These are phyloP conservation scores for Chelon auratus DNA, from an alignment of 2,797 vertebrate species.

Conservation along the genomic window DNA sequence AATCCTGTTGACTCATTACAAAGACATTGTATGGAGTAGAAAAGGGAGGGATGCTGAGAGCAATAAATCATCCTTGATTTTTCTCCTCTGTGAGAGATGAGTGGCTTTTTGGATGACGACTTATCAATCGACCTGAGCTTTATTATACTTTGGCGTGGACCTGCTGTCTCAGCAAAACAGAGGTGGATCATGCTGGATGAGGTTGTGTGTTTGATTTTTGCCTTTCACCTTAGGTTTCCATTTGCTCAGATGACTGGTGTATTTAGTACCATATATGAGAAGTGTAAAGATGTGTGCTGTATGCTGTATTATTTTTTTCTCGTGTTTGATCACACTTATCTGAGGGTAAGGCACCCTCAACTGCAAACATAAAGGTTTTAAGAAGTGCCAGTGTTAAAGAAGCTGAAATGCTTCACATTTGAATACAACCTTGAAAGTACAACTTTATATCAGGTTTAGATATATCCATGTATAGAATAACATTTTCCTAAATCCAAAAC, in stretches of 20 bases:
- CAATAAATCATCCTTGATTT: slow-evolving; percentile 38
- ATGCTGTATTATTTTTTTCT: neutral
- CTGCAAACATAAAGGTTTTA: neutral
- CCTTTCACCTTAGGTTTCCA: slow-evolving; percentile 3
- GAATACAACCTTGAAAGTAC: no score
- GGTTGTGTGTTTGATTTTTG: neutral
- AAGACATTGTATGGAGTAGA: neutral
- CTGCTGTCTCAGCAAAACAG: slow-evolving; percentile 5
- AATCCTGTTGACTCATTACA: slow-evolving; percentile 29
- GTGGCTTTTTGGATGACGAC: slow-evolving; percentile 38
- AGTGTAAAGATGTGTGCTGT: slow-evolving; percentile 23
- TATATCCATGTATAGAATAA: no score
- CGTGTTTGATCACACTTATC: slow-evolving; percentile 1
- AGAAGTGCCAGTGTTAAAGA: slow-evolving; percentile 1
- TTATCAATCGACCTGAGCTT: slow-evolving; percentile 36
- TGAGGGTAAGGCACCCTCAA: no score
- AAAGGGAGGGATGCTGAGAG: neutral
- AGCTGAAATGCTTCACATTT: no score
- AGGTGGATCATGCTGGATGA: neutral
- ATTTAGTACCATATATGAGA: neutral
- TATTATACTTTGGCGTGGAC: slow-evolving; percentile 18
- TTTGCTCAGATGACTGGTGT: neutral
- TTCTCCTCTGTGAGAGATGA: slow-evolving; percentile 31
- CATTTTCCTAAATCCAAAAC: no score
- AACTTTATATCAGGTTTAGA: no score